phyloP scores from a whole-genome alignment of 2,888 invertebrate genomes.

The Phragmatobia fuliginosa region DNA sequence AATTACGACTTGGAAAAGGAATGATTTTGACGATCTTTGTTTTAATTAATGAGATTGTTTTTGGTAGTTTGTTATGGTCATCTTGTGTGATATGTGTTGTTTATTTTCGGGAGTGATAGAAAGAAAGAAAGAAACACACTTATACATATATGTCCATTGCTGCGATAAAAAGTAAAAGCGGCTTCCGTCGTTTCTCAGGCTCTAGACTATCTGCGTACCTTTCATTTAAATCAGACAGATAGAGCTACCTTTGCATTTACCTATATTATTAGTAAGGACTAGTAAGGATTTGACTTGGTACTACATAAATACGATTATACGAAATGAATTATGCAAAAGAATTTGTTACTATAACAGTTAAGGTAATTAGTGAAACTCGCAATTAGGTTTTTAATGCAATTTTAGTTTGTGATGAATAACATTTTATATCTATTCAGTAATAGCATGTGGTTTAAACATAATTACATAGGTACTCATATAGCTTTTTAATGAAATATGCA shows the following conservation, averaged over 20 bases:
- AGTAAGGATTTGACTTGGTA: not conserved
- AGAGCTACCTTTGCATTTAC: no score
- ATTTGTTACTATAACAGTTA: not conserved
- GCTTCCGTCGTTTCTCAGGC: no score
- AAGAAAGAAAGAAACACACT: no score
- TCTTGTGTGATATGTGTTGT: conserved; percentile 4
- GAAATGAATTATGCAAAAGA: not conserved
- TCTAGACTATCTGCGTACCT: no score
- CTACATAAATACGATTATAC: not conserved
- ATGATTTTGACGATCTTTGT: conserved; percentile 32
- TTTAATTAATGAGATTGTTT: conserved; percentile 39
- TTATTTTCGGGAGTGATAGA: not conserved
- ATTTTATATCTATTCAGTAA: no score
- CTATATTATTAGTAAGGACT: no score
- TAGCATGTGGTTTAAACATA: not conserved
- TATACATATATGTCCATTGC: no score
- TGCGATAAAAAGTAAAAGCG: no score
- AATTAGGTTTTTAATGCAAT: not conserved
- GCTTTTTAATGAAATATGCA: no score
- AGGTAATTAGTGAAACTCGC: not conserved
- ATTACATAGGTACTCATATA: not conserved
- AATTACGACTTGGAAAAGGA: conserved; percentile 39
- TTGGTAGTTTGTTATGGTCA: conserved; percentile 5
- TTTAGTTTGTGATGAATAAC: no score
- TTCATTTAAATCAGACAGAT: no score